These are phyloP conservation scores for Drosophila arizonae DNA, from an alignment of 1,140 invertebrate genomes.

Conservation along the genomic window DNA sequence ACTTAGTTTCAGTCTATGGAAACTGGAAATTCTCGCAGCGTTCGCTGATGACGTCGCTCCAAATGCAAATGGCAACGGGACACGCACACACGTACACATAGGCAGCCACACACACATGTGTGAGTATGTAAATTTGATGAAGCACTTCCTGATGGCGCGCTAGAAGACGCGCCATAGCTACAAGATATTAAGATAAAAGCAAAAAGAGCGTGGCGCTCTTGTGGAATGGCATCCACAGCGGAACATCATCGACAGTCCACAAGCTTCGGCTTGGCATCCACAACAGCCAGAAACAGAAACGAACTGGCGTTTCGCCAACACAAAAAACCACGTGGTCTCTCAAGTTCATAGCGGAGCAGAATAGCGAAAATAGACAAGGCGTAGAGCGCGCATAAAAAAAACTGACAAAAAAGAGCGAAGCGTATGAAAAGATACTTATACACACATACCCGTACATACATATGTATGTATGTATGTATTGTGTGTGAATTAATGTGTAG, in stretches of 20 bases:
- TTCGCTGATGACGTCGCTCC: conserved; percentile 46
- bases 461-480: no score
- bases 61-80: conserved; percentile 56
- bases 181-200: conserved; percentile 53
- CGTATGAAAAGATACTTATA: conserved; percentile 47
- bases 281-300: conserved; percentile 19
- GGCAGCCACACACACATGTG: conserved; percentile 1
- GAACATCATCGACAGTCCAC: conserved; percentile 15
- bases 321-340: conserved; percentile 73
- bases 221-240: conserved; percentile 37
- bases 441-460: neutral
- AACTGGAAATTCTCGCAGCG: conserved; percentile 15
- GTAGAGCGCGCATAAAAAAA: conserved; percentile 57
- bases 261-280: conserved; percentile 16
- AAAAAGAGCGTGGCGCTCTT: conserved; percentile 38
- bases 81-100: conserved; percentile 5
- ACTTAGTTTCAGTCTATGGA: conserved; percentile 53
- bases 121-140: conserved; percentile 69
- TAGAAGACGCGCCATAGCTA: conserved; percentile 44
- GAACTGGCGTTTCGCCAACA: conserved; percentile 39
- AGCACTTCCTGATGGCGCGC: conserved; percentile 68
- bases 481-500: neutral
- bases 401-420: conserved; percentile 53
- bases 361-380: conserved; percentile 55
- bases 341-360: conserved; percentile 69